A percentile compares a stretch with the other conserved stretches of the same genome.
Conservation (phyloP, 2,797 vertebrate genomes). For the Melopsittacus undulatus region DNA sequence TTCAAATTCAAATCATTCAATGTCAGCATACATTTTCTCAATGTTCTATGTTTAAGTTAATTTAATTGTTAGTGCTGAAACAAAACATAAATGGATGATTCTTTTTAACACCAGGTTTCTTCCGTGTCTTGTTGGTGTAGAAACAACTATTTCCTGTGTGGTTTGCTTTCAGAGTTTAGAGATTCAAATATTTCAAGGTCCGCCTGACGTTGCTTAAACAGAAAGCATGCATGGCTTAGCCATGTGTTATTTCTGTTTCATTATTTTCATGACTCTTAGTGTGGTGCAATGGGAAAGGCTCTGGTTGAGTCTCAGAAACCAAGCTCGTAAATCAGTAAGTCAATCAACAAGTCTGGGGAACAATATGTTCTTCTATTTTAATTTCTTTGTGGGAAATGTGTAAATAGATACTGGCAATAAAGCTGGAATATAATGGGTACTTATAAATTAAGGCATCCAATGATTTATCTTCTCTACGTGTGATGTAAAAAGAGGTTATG, state of each 20-base stretch:
- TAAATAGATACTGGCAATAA: slow-evolving; percentile 63
- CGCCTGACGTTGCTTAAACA: slow-evolving; percentile 25
- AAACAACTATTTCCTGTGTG: slow-evolving; percentile 34
- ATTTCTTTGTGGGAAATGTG: slow-evolving; percentile 66
- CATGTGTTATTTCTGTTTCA: slow-evolving; percentile 55
- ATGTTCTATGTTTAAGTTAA: neutral
- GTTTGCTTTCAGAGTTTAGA: slow-evolving; percentile 32
- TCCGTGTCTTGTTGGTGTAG: neutral
- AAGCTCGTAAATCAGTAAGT: slow-evolving; percentile 68
- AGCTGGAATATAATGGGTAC: slow-evolving; percentile 59
- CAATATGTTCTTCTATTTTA: slow-evolving; percentile 72
- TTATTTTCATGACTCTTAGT: slow-evolving; percentile 60
- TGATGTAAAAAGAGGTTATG: neutral
- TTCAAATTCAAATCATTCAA: neutral
- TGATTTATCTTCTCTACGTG: slow-evolving; percentile 55
- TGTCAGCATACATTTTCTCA: neutral
- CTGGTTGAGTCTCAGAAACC: slow-evolving; percentile 60
- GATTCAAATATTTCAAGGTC: slow-evolving; percentile 44
- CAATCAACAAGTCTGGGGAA: slow-evolving; percentile 64
- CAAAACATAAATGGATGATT: neutral
- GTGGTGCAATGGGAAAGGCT: slow-evolving; percentile 53
- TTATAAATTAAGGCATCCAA: slow-evolving; percentile 53
- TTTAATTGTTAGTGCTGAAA: slow-evolving; percentile 10
- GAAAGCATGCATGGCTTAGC: slow-evolving; percentile 12
- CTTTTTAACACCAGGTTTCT: neutral